These are phyloP conservation scores for Cremastinae sp. DNA, from an alignment of 2,888 invertebrate genomes.

Conservation along the genomic window DNA sequence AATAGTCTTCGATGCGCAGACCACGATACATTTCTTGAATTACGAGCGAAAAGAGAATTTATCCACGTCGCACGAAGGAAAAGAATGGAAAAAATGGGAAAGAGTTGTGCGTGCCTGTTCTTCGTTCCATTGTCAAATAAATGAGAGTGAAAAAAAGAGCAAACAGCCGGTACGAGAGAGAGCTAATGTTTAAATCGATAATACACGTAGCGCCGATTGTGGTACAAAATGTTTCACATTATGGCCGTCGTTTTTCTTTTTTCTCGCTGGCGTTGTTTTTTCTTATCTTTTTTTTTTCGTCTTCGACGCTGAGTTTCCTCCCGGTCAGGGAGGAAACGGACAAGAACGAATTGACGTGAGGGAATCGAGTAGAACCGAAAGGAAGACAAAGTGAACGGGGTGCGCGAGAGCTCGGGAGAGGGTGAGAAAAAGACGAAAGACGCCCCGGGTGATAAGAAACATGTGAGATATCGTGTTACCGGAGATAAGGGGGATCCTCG, in stretches of 20 bases:
- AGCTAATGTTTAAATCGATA: slow-evolving; percentile 76
- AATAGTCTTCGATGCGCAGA: slow-evolving; percentile 45
- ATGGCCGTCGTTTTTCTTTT: slow-evolving; percentile 15
- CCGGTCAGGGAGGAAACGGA: slow-evolving; percentile 6
- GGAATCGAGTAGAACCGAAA: slow-evolving; percentile 4
- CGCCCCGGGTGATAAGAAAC: background rate
- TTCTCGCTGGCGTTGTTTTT: background rate
- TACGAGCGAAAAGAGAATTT: slow-evolving; percentile 32
- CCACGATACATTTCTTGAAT: slow-evolving; percentile 17
- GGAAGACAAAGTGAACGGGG: slow-evolving; percentile 13
- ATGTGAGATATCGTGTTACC: slow-evolving; percentile 21
- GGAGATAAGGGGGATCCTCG: slow-evolving; percentile 20
- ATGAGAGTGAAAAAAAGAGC: slow-evolving; percentile 22
- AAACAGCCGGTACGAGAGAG: slow-evolving; percentile 30
- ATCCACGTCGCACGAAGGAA: slow-evolving; percentile 13
- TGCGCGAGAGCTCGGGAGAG: background rate
- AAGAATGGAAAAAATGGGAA: slow-evolving; percentile 46
- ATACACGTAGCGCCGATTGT: slow-evolving; percentile 54
- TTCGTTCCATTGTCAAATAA: slow-evolving; percentile 66
- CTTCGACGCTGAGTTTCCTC: slow-evolving; percentile 18
- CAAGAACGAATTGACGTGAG: slow-evolving; percentile 29
- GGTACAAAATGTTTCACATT: slow-evolving; percentile 15
- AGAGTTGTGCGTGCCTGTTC: slow-evolving; percentile 21
- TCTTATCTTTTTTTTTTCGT: slow-evolving; percentile 21
- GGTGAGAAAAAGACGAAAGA: slow-evolving; percentile 20